phyloP scores from a whole-genome alignment of 2,113 vertebrate genomes.

The Rutilus rutilus region DNA sequence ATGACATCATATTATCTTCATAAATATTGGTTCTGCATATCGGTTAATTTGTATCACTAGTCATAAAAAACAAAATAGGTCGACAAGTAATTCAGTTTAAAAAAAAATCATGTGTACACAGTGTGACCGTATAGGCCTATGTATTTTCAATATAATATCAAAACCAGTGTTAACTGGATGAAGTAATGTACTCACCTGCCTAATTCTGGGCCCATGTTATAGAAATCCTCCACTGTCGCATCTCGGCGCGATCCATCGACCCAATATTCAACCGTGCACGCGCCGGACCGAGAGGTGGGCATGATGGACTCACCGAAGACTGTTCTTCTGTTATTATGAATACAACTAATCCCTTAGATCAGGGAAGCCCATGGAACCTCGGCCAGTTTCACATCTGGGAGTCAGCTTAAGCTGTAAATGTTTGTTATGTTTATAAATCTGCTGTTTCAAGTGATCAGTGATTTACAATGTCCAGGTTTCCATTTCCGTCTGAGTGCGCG shows the following conservation, averaged over 20 bases:
- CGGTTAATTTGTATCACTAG: not conserved
- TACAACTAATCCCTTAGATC: slow-evolving; percentile 45
- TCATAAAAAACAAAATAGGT: not conserved
- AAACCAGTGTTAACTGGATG: not conserved
- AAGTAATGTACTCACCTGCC: slow-evolving; percentile 70
- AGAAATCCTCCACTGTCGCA: slow-evolving; percentile 81
- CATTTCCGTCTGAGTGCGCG: slow-evolving; percentile 49
- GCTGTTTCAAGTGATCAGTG: not conserved
- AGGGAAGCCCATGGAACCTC: slow-evolving; percentile 40
- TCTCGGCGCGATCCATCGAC: slow-evolving; percentile 85
- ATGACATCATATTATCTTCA: too few relatives aligned
- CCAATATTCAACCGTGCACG: slow-evolving; percentile 81
- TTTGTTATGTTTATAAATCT: not conserved
- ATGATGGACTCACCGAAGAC: slow-evolving; percentile 64
- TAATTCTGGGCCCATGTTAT: slow-evolving; percentile 77
- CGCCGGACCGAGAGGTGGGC: slow-evolving; percentile 79
- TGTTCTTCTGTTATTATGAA: slow-evolving; percentile 26
- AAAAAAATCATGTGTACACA: not conserved
- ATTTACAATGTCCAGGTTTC: slow-evolving; percentile 45
- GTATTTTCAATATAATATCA: not conserved
- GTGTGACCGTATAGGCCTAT: not conserved
- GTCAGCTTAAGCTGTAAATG: not conserved
- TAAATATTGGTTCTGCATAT: not conserved
- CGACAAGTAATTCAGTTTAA: not conserved
- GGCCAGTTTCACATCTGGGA: slow-evolving; percentile 26